Base-by-base conservation (phyloP, 2,888 invertebrate genomes). In the Galerucella nymphaeae region DNA sequence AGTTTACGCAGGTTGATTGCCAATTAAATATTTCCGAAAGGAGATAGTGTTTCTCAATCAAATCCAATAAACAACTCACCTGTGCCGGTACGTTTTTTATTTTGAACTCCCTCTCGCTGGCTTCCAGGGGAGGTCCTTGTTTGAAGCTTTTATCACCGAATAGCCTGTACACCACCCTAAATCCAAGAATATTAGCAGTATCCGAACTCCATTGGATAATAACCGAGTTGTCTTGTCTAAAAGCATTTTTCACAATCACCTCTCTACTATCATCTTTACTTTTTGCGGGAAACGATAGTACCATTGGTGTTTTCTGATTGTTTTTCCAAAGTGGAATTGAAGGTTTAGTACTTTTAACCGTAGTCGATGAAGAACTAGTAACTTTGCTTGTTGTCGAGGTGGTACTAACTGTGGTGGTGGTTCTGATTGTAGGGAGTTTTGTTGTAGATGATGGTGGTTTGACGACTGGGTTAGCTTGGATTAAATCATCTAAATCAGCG, bases 181-280 rank as follows among this genome's bases (percentile, higher is more conserved):
- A 96, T 66, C 96, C 96, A n/a, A 96, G 89, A 81, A 95, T 94
- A 83, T 95, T 95, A 0, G 93, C 92, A 13, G 94, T 94, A 82
- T 95, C 93, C 1, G 95, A 95, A 83, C 95, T 95, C 96, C 96
- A 97, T 83, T 96, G 94, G 78, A 97, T 95, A 80, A 96, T 93
- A 20, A 97, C 94, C 0, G 96, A 92, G 84, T 92, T 95, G 81
- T 95, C 96, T 86, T 95, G 94, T 76, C 94, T 88, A 83, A 94
- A 93, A 11, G 96, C 96, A 82, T 94, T 94, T 85, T 94, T 94
- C 45, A 96, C 94, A 77, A 94, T 90, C 23, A 96, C 94, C 84
- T 95, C 95, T 79, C 92, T 93, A 72, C 89, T 87, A 65, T 91
- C 88, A 80, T 92, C 93, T 76, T 88, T 90, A 82, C 91, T 90